These are phyloP conservation scores for Platyscapa corneri DNA, from an alignment of 1,140 invertebrate genomes.

Conservation along the genomic window DNA sequence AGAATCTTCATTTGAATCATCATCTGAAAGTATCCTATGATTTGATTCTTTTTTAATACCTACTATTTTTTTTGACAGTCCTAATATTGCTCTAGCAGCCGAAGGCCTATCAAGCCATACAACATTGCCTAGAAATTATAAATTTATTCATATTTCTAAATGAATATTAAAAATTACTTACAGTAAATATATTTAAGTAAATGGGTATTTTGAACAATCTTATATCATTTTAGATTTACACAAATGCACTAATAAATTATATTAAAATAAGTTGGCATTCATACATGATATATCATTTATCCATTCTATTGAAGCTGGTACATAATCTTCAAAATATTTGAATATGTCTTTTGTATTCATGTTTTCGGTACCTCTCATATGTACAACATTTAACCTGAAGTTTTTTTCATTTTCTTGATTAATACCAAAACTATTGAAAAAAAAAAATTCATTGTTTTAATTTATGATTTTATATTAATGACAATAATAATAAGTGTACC, in stretches of 20 bases:
- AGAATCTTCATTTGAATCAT: conserved; percentile 56
- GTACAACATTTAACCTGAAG: conserved; percentile 82
- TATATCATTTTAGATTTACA: too few species aligned
- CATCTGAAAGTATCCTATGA: conserved; percentile 48
- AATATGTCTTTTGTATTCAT: conserved; percentile 87
- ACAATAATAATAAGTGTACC: conserved; percentile 56
- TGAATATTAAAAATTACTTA: too few species aligned
- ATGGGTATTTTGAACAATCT: too few species aligned
- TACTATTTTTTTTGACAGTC: conserved; percentile 75
- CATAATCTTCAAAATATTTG: conserved; percentile 84
- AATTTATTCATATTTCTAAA: background rate
- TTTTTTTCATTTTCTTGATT: conserved; percentile 75
- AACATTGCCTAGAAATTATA: conserved; percentile 79
- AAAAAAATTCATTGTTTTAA: background rate
- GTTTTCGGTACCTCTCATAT: conserved; percentile 83
- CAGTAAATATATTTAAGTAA: too few species aligned
- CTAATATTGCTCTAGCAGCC: conserved; percentile 81
- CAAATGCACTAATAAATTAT: background rate
- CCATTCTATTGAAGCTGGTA: conserved; percentile 85
- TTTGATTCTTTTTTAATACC: conserved; percentile 65
- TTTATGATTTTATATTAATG: background rate
- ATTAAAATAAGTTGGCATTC: conserved; percentile 48
- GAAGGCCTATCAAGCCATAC: conserved; percentile 83
- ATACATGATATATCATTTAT: conserved; percentile 86
- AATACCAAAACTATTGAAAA: conserved; percentile 77